These are phyloP conservation scores for Schizaphis graminum DNA, from an alignment of 2,888 invertebrate genomes.

Conservation along the genomic window DNA sequence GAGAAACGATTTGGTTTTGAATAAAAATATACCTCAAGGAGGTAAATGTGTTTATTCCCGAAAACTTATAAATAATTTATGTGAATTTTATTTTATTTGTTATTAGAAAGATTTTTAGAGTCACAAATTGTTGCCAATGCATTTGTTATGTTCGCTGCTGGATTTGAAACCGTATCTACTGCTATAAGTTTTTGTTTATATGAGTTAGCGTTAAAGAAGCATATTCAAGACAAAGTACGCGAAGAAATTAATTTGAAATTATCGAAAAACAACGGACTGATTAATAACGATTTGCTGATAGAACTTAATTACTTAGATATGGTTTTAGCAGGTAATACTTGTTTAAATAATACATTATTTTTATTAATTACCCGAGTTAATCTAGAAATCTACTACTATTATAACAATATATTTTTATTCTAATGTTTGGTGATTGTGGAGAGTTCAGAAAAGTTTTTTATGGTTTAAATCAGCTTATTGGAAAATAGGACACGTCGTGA, in stretches of 20 bases:
- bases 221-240: conserved; percentile 73
- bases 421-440: background rate
- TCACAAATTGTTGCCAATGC: conserved; percentile 74
- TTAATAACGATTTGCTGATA: conserved; percentile 74
- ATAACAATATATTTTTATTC: background rate
- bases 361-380: background rate
- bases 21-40: background rate
- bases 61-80: conserved; percentile 1
- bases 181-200: conserved; percentile 75
- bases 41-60: background rate
- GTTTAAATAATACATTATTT: background rate
- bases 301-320: conserved; percentile 75
- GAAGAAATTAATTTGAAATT: conserved; percentile 72
- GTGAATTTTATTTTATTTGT: background rate
- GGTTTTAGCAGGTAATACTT: conserved; percentile 74
- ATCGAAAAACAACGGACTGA: conserved; percentile 72
- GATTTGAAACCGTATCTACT: conserved; percentile 77
- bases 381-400: background rate
- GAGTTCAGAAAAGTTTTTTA: background rate
- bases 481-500: background rate
- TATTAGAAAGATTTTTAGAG: conserved; percentile 71
- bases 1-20: conserved; percentile 49
- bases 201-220: conserved; percentile 73
- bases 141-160: conserved; percentile 76
- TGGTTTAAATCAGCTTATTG: background rate